phyloP scores from a whole-genome alignment of 2,888 invertebrate species.

The Ptilodon capucinus region DNA sequence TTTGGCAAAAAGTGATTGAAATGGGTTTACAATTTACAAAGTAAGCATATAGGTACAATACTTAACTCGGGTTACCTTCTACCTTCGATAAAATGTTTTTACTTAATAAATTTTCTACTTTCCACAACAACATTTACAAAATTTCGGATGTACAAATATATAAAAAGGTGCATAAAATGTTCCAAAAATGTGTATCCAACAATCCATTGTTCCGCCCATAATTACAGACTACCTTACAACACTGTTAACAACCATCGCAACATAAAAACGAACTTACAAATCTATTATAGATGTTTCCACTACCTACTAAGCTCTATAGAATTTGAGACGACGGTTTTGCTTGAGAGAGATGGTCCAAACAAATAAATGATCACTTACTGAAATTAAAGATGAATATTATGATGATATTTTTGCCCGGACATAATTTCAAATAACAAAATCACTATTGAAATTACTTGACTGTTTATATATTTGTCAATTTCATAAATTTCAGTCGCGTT shows the following conservation, averaged over 20 bases:
- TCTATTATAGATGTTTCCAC: constrained; percentile 28
- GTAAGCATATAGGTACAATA: too few relatives aligned
- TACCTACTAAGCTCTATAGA: constrained; percentile 45
- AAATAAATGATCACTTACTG: too few relatives aligned
- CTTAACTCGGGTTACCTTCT: too few relatives aligned
- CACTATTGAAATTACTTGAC: too few relatives aligned
- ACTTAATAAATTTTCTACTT: constrained; percentile 41
- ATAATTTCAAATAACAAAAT: too few relatives aligned
- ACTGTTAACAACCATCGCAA: constrained; percentile 34
- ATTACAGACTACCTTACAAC: constrained; percentile 21
- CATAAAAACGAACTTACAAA: constrained; percentile 22
- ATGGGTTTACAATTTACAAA: too few relatives aligned
- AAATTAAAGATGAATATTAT: not conserved
- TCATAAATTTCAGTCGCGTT: too few relatives aligned
- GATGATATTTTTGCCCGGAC: too few relatives aligned
- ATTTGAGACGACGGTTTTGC: constrained; percentile 29
- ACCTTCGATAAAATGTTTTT: constrained; percentile 28
- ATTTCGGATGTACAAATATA: constrained; percentile 74
- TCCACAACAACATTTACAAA: constrained; percentile 70
- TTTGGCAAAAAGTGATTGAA: too few relatives aligned
- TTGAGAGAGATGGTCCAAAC: constrained; percentile 32
- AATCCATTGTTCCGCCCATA: constrained; percentile 53
- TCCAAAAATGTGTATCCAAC: constrained; percentile 75
- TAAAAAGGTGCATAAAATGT: constrained; percentile 80
- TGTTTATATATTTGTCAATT: too few relatives aligned